phyloP scores from a whole-genome alignment of 1,140 invertebrate species.

The Drosophila saltans region DNA sequence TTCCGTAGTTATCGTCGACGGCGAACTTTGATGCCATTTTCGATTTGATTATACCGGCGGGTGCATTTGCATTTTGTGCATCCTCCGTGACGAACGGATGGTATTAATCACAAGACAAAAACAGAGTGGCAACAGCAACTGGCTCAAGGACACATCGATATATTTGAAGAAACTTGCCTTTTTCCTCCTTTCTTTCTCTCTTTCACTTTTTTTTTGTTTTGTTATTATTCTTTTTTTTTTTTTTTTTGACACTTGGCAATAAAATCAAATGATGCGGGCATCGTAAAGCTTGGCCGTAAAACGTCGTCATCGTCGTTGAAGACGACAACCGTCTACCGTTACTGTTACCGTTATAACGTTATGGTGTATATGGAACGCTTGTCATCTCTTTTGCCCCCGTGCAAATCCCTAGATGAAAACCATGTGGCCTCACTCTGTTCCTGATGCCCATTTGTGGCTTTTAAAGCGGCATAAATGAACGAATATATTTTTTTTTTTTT shows the following conservation, averaged over 20 bases:
- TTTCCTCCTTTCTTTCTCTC: constrained; percentile 16
- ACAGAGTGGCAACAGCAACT: constrained; percentile 45
- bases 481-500: constrained; percentile 33
- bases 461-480: constrained; percentile 77
- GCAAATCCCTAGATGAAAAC: constrained; percentile 58
- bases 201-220: neutral
- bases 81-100: constrained; percentile 55
- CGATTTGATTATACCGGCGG: constrained; percentile 76
- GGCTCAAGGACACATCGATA: constrained; percentile 70
- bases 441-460: constrained; percentile 63
- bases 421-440: constrained; percentile 39
- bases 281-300: constrained; percentile 76
- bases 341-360: constrained; percentile 63
- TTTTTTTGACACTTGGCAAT: constrained; percentile 66
- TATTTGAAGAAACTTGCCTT: constrained; percentile 13
- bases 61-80: constrained; percentile 78
- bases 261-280: constrained; percentile 80
- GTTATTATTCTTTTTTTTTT: neutral
- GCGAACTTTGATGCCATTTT: constrained; percentile 71
- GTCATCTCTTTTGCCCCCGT: constrained; percentile 56
- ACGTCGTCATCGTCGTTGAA: constrained; percentile 21
- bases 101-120: constrained; percentile 69
- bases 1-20: constrained; percentile 54
- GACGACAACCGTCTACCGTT: constrained; percentile 17
- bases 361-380: constrained; percentile 45